A percentile compares a stretch with the other conserved stretches of the same genome.
Evolutionary conservation across 1,140 invertebrate genomes (phyloP).

Genomic region (Sinonovacula constricta): DNA sequence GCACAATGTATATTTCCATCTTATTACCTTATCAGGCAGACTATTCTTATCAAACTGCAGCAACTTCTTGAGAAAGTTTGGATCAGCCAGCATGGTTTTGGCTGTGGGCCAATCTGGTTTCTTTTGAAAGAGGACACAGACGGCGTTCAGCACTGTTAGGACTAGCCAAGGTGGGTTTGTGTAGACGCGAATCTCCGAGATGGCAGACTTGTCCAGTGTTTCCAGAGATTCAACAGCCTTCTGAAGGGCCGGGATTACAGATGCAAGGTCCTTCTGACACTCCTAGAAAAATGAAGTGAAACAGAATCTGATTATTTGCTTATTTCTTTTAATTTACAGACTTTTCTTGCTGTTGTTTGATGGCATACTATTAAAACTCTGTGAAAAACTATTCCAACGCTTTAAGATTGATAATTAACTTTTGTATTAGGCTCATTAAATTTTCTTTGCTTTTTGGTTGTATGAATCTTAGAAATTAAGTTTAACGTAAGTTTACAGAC

Average conservation of each 20-base stretch:
- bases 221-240: constrained; percentile 90
- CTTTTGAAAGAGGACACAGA: constrained; percentile 88
- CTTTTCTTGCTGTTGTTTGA: too few species aligned
- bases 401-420: too few species aligned
- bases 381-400: too few species aligned
- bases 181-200: constrained; percentile 86
- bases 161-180: constrained; percentile 74
- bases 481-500: too few species aligned
- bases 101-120: constrained; percentile 81
- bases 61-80: constrained; percentile 74
- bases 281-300: constrained; percentile 61
- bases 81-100: constrained; percentile 74
- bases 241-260: constrained; percentile 87
- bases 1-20: too few species aligned
- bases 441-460: too few species aligned
- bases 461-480: too few species aligned
- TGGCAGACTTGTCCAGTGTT: constrained; percentile 91
- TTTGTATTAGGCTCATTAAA: too few species aligned
- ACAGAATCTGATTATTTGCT: too few species aligned
- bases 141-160: constrained; percentile 86
- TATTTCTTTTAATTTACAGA: too few species aligned
- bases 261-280: constrained; percentile 75
- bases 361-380: too few species aligned
- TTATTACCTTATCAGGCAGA: constrained; percentile 75
- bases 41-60: constrained; percentile 76